Base-by-base conservation (phyloP, 2,113 vertebrate species). In the Tringa solitaria region DNA sequence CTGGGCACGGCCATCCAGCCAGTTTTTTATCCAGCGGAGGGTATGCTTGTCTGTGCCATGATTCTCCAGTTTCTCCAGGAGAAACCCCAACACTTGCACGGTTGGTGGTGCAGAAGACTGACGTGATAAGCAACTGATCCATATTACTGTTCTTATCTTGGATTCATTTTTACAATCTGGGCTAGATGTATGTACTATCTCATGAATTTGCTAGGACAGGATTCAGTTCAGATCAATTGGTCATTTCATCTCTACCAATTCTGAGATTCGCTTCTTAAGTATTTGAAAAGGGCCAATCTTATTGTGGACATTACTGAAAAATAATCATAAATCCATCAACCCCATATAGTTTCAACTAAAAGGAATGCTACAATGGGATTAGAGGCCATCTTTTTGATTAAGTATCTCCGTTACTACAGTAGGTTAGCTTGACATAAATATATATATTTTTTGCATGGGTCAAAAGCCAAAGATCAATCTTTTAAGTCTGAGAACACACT, bases 21-120 rank as follows among this genome's bases (percentile, higher is more conserved):
- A n/a, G n/a, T n/a, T n/a, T n/a, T n/a, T n/a, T n/a, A n/a, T n/a
- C n/a, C n/a, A n/a, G n/a, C n/a, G n/a, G n/a, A n/a, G n/a, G n/a
- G n/a, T n/a, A n/a, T n/a, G n/a, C n/a, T n/a, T n/a, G n/a, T n/a
- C n/a, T n/a, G n/a, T n/a, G n/a, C n/a, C n/a, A n/a, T n/a, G n/a
- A n/a, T n/a, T n/a, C n/a, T n/a, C n/a, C n/a, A n/a, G n/a, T n/a
- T n/a, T n/a, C n/a, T n/a, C n/a, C n/a, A n/a, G n/a, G n/a, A n/a
- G n/a, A n/a, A n/a, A n/a, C n/a, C n/a, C n/a, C n/a, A n/a, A 16
- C 8, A 24, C 5, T 75, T 68, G 27, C 8, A 21, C 1, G 1
- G 26, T 5, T 76, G 12, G 3, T 54, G 14, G 9, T 51, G 57
- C 43, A 35, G 22, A 92, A 79, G 10, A 39, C 39, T 76, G 28